A percentile compares a stretch with the other conserved stretches of the same genome.
phyloP scores from a whole-genome alignment of 1,140 invertebrate species.

The Ceratitis capitata region DNA sequence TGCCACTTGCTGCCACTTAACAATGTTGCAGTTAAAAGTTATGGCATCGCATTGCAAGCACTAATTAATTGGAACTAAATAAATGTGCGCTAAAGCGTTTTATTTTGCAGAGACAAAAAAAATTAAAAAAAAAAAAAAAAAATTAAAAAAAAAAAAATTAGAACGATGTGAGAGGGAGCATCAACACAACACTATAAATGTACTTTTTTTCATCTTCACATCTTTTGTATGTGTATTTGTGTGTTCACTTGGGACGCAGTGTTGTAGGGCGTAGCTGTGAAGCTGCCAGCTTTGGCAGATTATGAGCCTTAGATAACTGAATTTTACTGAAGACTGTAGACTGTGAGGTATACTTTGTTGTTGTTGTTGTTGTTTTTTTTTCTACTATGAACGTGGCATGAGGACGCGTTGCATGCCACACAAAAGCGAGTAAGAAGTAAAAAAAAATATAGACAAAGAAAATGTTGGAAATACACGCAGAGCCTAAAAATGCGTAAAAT shows the following conservation, averaged over 20 bases:
- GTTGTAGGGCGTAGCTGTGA: slow-evolving; percentile 17
- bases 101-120: slow-evolving; percentile 40
- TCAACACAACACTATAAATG: not conserved
- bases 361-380: not conserved
- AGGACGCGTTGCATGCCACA: slow-evolving; percentile 15
- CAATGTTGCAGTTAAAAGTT: slow-evolving; percentile 53
- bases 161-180: not conserved
- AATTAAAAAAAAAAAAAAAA: not conserved
- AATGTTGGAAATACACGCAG: not conserved
- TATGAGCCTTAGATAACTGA: slow-evolving; percentile 24
- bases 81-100: slow-evolving; percentile 59
- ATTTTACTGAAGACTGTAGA: no score
- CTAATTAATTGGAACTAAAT: slow-evolving; percentile 66
- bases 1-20: not conserved
- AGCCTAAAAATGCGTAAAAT: not conserved
- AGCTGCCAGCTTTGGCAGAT: slow-evolving; percentile 29
- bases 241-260: not conserved
- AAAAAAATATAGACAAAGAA: not conserved
- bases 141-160: not conserved
- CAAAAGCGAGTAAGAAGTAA: no score
- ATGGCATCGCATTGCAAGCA: slow-evolving; percentile 66
- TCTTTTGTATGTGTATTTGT: not conserved
- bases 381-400: not conserved
- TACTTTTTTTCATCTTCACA: not conserved
- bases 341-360: not conserved